phyloP scores from a whole-genome alignment of 2,888 invertebrate species.

The Dryadula phaetusa region DNA sequence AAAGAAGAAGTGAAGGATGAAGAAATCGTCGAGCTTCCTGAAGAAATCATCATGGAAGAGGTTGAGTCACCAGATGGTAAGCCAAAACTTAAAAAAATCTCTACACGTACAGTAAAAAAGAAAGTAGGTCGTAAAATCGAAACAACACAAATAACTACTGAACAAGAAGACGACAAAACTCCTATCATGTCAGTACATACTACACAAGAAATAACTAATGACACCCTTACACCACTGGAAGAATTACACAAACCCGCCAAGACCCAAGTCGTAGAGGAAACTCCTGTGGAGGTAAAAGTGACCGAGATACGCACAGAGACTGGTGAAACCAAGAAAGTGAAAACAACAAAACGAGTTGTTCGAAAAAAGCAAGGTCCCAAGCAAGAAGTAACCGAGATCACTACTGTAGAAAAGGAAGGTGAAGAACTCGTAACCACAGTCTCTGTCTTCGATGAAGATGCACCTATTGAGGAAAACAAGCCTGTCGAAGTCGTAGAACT shows the following conservation, averaged over 20 bases:
- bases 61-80: conserved; percentile 52
- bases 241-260: conserved; percentile 46
- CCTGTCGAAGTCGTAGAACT: conserved; percentile 53
- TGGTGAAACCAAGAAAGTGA: conserved; percentile 31
- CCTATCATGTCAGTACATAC: conserved; percentile 51
- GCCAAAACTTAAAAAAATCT: conserved; percentile 52
- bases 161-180: conserved; percentile 63
- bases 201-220: conserved; percentile 43
- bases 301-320: conserved; percentile 41
- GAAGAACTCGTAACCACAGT: conserved; percentile 62
- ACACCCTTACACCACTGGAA: conserved; percentile 42
- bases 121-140: conserved; percentile 54
- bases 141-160: conserved; percentile 44
- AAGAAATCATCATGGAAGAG: conserved; percentile 49
- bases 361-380: conserved; percentile 43
- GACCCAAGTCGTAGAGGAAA: conserved; percentile 28
- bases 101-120: conserved; percentile 53
- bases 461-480: conserved; percentile 52
- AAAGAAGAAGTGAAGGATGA: neutral
- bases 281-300: conserved; percentile 35
- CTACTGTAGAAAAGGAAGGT: conserved; percentile 58
- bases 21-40: conserved; percentile 56
- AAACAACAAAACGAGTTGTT: conserved; percentile 29
- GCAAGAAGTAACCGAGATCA: conserved; percentile 54
- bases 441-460: conserved; percentile 56